Percentiles rank a stretch among this genome's conserved stretches.
Evolutionary conservation across 1,140 invertebrate species (phyloP).

Genomic region (Oreohelix idahoensis): DNA sequence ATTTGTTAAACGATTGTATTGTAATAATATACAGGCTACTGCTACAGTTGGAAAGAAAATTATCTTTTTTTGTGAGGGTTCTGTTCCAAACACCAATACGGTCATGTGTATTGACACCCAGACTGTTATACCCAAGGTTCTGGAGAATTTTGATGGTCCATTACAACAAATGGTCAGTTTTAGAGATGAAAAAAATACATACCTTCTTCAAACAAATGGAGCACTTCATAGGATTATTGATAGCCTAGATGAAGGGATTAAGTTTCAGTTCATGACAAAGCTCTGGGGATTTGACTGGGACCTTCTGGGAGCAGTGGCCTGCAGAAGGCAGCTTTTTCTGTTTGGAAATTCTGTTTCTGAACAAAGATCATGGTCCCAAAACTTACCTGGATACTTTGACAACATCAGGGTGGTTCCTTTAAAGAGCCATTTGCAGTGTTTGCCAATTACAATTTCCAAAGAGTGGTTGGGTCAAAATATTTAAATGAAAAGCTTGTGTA

Average conservation of each 20-base stretch:
- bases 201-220: background rate
- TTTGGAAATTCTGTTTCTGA: constrained; percentile 1
- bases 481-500: too few relatives aligned
- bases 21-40: too few relatives aligned
- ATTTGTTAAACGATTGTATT: too few relatives aligned
- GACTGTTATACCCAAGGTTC: too few relatives aligned
- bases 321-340: background rate
- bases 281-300: constrained; percentile 9
- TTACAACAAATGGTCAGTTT: background rate
- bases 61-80: too few relatives aligned
- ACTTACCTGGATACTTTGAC: background rate
- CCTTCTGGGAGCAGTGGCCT: background rate
- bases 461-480: constrained; percentile 1
- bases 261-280: background rate
- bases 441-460: background rate
- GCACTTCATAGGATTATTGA: background rate
- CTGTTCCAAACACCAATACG: too few relatives aligned
- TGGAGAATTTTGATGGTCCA: too few relatives aligned
- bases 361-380: background rate
- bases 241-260: background rate
- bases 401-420: background rate
- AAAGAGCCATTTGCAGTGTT: background rate
- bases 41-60: too few relatives aligned
- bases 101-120: too few relatives aligned
- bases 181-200: background rate